A percentile compares a stretch with the other conserved stretches of the same genome.
Conservation (phyloP, 2,888 invertebrate species). For the Rhamnusium bicolor region DNA sequence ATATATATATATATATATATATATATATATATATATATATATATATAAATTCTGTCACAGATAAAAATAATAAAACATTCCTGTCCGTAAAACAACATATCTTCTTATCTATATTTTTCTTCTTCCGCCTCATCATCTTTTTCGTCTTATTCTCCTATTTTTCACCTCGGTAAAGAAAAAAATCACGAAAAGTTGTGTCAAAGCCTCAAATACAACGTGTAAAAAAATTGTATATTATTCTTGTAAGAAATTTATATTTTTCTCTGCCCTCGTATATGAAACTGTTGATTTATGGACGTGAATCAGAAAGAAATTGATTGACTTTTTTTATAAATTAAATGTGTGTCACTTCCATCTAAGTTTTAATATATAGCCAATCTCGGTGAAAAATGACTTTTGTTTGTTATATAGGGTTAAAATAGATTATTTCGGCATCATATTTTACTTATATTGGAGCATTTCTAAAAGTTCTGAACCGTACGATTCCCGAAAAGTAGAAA, state of each 20-base stretch:
- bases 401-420: neutral
- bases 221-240: too few species aligned
- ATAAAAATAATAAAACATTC: too few species aligned
- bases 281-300: conserved; percentile 15
- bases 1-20: too few species aligned
- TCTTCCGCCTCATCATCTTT: too few species aligned
- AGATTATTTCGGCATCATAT: neutral
- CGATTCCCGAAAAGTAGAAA: neutral
- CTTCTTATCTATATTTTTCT: too few species aligned
- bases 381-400: conserved; percentile 26
- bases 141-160: too few species aligned
- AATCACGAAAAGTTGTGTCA: too few species aligned
- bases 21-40: too few species aligned
- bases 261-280: neutral
- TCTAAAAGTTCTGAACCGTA: neutral
- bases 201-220: too few species aligned
- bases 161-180: too few species aligned
- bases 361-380: conserved; percentile 24
- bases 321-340: conserved; percentile 5
- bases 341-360: conserved; percentile 18
- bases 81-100: too few species aligned
- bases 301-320: conserved; percentile 9
- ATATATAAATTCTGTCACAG: too few species aligned
- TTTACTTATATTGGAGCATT: conserved; percentile 13
- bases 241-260: neutral